These are phyloP conservation scores for Ramphastos sulfuratus DNA, from an alignment of 2,113 vertebrate species.

Conservation along the genomic window DNA sequence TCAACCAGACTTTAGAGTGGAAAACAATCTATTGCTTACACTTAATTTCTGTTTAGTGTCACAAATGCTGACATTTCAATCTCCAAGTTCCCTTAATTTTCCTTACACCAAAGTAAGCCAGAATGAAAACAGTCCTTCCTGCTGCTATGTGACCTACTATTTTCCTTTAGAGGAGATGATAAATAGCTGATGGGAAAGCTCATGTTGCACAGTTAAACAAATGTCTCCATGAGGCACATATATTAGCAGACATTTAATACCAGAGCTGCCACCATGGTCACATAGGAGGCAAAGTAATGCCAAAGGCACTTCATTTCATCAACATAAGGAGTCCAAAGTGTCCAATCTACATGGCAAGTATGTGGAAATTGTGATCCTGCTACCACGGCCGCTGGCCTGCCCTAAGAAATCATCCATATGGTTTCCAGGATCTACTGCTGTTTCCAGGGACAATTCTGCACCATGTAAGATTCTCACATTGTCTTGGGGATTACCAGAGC, in stretches of 20 bases:
- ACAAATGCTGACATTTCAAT: not conserved
- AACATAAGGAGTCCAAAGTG: rapidly evolving
- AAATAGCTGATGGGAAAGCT: not conserved
- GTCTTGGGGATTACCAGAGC: not conserved
- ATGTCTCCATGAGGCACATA: not conserved
- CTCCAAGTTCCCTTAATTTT: not conserved
- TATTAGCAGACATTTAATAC: not conserved
- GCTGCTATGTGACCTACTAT: not conserved
- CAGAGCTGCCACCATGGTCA: not conserved
- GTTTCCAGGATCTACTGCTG: not conserved
- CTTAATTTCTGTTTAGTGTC: not conserved
- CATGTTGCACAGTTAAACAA: not conserved
- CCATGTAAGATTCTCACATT: not conserved
- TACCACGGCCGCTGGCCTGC: not conserved
- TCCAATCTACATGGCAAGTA: rapidly evolving
- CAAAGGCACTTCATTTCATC: not conserved
- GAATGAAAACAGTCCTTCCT: not conserved
- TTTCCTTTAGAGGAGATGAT: not conserved
- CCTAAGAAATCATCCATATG: not conserved
- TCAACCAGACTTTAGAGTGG: not conserved
- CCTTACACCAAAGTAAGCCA: not conserved
- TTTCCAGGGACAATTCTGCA: not conserved
- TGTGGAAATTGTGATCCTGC: not conserved
- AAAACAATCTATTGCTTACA: not conserved
- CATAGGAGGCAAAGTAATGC: not conserved